Evolutionary conservation across 2,113 vertebrate species (phyloP), one percentile per base, ranked within the genome.

Genomic region (Ibidorhyncha struthersii): DNA sequence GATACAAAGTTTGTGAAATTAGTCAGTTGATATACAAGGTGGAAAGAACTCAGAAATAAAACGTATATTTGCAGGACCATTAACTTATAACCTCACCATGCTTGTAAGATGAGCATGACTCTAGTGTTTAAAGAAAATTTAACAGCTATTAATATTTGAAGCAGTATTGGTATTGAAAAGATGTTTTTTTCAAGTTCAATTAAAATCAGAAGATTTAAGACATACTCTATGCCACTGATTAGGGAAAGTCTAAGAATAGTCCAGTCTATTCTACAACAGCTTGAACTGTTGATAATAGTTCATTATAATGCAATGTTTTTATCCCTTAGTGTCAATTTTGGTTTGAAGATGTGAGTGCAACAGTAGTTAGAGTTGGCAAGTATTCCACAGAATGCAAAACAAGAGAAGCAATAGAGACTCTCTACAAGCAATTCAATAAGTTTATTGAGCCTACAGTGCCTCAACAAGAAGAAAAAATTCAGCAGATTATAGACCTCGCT

Each of bases 351-450:
- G 98, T 99, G 34, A 98, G 98, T 9, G 98, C 98, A 36, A 99
- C 99, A 58, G 98, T 99, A 27, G 27, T 99, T 67, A 98, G 99
- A 81, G 99, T 99, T 69, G 97, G 97, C 32, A 99, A 97, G 91
- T 99, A 99, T 80, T 99, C 99, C 49, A 97, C 98, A 3, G 98
- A 99, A 91, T 99, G 99, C 83, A 98, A 98, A 96, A 99, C 99
- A 32, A 98, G 94, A 19, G 98, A 99, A 90, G 98, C 99, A 23
- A 98, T 99, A 86, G 98, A 98, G 25, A 98, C 96, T 40, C 99
- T 99, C 50, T 96, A 98, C 90, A 98, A 97, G 71, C 99, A 99
- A 94, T 99, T 99, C 97, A 99, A 98, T 65, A 99, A 99, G 85
- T 99, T 99, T 58, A 97, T 99, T 27, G 98, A 98, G 58, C 99